These are phyloP conservation scores for Latrodectus geometricus DNA, from an alignment of 1,140 invertebrate species.

Conservation along the genomic window DNA sequence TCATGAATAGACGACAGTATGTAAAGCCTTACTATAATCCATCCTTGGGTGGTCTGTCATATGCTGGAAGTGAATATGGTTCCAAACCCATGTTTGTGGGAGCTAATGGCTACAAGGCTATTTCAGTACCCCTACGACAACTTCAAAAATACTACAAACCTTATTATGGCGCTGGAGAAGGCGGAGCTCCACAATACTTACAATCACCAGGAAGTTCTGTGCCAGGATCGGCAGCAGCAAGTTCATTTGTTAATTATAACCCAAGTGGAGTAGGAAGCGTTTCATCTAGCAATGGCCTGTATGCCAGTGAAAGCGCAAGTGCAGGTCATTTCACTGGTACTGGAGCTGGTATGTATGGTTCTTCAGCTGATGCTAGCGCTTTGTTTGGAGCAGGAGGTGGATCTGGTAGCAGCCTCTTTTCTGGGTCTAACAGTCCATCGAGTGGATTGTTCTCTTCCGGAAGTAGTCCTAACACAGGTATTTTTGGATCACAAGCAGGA, in stretches of 20 bases:
- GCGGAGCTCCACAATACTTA: slow-evolving; percentile 12
- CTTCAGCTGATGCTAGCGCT: slow-evolving; percentile 15
- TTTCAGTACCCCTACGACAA: slow-evolving; percentile 49
- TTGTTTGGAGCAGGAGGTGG: slow-evolving; percentile 25
- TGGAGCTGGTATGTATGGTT: slow-evolving; percentile 2
- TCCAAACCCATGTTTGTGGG: slow-evolving; percentile 26
- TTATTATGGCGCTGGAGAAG: slow-evolving; percentile 31
- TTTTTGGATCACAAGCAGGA: slow-evolving; percentile 16
- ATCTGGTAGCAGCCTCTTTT: slow-evolving; percentile 2
- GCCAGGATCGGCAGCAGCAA: background rate
- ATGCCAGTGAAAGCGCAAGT: slow-evolving; percentile 42
- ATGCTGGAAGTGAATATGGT: slow-evolving; percentile 21
- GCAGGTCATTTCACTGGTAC: slow-evolving; percentile 38
- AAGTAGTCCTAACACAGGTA: background rate
- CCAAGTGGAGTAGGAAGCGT: slow-evolving; percentile 9
- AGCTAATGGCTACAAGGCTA: slow-evolving; percentile 49
- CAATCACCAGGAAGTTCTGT: background rate
- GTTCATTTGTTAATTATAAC: background rate
- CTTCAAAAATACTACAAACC: slow-evolving; percentile 60
- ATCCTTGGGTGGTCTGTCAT: slow-evolving; percentile 10
- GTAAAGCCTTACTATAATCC: slow-evolving; percentile 50
- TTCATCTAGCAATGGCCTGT: slow-evolving; percentile 15
- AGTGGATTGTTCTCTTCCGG: slow-evolving; percentile 7
- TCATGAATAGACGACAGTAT: slow-evolving; percentile 52
- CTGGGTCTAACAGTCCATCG: background rate